Percentiles rank a stretch among this genome's conserved stretches.
Evolutionary conservation across 2,888 invertebrate species (phyloP).

Genomic region (Nomada fucata): DNA sequence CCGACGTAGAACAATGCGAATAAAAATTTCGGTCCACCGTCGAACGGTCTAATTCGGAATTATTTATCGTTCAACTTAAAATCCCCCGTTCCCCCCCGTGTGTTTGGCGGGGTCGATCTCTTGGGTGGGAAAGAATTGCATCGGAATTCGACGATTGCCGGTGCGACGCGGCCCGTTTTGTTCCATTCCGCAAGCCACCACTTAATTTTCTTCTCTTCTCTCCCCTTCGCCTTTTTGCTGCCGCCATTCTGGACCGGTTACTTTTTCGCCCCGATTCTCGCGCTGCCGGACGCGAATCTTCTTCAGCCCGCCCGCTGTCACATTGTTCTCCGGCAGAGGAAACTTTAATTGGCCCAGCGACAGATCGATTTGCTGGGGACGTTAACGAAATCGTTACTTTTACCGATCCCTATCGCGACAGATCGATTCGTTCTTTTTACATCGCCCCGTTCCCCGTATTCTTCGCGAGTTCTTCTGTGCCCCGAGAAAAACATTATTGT

Average conservation of each 20-base stretch:
- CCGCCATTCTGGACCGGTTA: slow-evolving; percentile 4
- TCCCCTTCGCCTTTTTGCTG: not conserved
- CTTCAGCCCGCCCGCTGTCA: slow-evolving; percentile 34
- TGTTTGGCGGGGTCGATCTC: not conserved
- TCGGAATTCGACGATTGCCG: slow-evolving; percentile 56
- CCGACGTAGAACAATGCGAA: not conserved
- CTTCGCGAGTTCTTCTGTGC: slow-evolving; percentile 1
- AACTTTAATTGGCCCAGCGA: slow-evolving; percentile 63
- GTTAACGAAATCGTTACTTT: slow-evolving; percentile 58
- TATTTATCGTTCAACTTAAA: too few relatives aligned
- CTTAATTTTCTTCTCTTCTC: slow-evolving; percentile 54
- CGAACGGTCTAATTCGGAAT: not conserved
- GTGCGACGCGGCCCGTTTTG: slow-evolving; percentile 12
- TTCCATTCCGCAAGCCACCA: slow-evolving; percentile 38
- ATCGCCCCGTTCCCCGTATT: not conserved
- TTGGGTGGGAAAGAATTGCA: slow-evolving; percentile 54
- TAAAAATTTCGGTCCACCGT: not conserved
- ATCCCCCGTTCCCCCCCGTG: not conserved
- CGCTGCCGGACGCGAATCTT: slow-evolving; percentile 16
- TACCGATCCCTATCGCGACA: slow-evolving; percentile 42
- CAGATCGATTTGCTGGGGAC: slow-evolving; percentile 47
- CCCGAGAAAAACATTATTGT: not conserved
- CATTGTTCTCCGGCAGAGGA: slow-evolving; percentile 47
- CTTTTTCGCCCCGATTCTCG: slow-evolving; percentile 48
- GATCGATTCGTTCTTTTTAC: slow-evolving; percentile 25